Base-by-base conservation (phyloP, 2,888 invertebrate species). In the Itoplectis maculator region DNA sequence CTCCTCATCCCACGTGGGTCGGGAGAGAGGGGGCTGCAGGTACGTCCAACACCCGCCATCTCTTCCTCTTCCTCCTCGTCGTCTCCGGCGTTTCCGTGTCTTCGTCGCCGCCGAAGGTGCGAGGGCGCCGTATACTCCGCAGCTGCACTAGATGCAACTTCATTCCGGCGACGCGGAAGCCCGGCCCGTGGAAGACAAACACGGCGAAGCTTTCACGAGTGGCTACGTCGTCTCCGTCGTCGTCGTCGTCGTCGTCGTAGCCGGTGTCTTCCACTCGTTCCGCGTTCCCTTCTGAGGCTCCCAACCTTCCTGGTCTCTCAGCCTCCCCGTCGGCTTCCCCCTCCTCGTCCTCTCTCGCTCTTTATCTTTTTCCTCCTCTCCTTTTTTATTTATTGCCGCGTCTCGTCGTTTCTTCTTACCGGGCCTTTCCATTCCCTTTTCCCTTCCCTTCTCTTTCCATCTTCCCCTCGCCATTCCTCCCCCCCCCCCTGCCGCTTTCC, bases 201-300 rank as follows among this genome's bases (percentile, higher is more conserved):
- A 87, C 82, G 83, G 79, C 78, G 84, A 84, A 85, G 86, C 87
- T 87, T 88, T 88, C 86, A 86, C 87, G 87, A 88, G 86, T 84
- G 85, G 87, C 84, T 86, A 85, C 85, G 81, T 86, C 76, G 81
- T 84, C 77, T 83, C 77, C 72, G 29, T 29, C 29, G 29, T 5
- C 29, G 29, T n/a, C 85, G 81, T 86, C 76, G 81, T 84, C 77
- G 84, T 77, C 72, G 29, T 29, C 29, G 29, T 5, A 2, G 29
- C n/a, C n/a, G 73, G 82, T 81, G 72, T 66, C 75, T 72, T 73
- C 61, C 49, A 51, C 65, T 70, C 42, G 23, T 74, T 65, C 72
- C 47, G 45, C 40, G 59, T 65, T 20, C 51, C 20, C 61, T 45
- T 61, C 54, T 54, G n/a, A n/a, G n/a, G n/a, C 35, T 29, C 23